Base-by-base conservation (phyloP, 2,797 vertebrate species). In the Tapirus indicus region DNA sequence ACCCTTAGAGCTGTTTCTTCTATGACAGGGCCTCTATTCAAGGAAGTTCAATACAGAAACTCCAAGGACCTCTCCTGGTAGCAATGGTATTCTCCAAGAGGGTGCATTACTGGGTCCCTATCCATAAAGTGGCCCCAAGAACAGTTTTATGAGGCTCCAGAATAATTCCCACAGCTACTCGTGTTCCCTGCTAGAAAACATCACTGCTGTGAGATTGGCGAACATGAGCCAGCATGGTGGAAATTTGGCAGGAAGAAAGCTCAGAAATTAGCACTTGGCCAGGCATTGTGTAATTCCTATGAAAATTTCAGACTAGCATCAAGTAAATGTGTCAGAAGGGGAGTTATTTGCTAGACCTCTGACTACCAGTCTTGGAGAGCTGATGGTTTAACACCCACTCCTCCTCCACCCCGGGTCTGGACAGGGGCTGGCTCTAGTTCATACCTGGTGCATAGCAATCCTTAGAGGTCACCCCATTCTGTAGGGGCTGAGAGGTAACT, bases 231-330 rank as follows among this genome's bases (percentile, higher is more conserved):
- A 38, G 58, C 62, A 16, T 25, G 41, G 80, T 94, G 54, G 71
- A 69, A 86, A 87, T 80, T 27, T 96, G 96, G 89, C 91, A 92
- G 56, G 85, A 93, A 72, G 75, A 69, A 80, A 60, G 83, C 92
- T 91, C 49, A 79, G 21, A 94, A 90, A 88, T 86, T 56, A 88
- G 92, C 62, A 66, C 72, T 92, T 68, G n/a, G 68, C 94, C 74
- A 68, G 93, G 87, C 74, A 25, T 44, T 38, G 4, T 35, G n/a
- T 74, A 47, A 94, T 92, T 84, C 71, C 77, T 91, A 32, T 94
- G 82, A 79, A 78, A 91, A 82, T 16, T 86, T 54, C 69, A 87
- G 94, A 58, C 72, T 71, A 29, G 71, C 35, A 29, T 68, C 58
- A 47, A 93, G 62, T 93, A 35, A 38, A 35, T 93, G 54, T 94